Evolutionary conservation across 2,888 invertebrate genomes (phyloP).

Genomic region (Oegoconia quadripuncta): DNA sequence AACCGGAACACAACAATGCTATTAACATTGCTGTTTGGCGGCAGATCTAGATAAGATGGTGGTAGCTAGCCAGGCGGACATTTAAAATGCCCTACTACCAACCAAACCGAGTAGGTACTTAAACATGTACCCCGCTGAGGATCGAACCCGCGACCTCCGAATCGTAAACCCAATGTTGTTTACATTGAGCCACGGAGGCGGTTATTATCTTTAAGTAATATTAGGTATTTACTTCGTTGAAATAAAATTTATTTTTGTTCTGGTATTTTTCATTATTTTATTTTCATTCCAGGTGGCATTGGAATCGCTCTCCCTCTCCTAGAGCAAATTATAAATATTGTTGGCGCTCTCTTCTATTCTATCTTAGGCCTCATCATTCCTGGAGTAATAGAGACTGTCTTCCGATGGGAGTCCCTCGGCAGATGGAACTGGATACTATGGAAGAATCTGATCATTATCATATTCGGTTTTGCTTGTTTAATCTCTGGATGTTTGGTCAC

Average conservation of each 20-base stretch:
- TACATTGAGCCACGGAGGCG: no score
- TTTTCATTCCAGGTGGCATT: conserved; percentile 76
- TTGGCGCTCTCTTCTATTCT: conserved; percentile 81
- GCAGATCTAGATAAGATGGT: no score
- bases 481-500: conserved; percentile 79
- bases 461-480: conserved; percentile 82
- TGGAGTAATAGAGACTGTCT: conserved; percentile 85
- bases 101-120: no score
- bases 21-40: no score
- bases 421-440: conserved; percentile 82
- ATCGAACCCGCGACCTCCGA: no score
- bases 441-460: conserved; percentile 81
- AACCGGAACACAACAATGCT: no score
- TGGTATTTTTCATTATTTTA: background rate
- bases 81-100: no score
- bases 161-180: no score
- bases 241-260: background rate
- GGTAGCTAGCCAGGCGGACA: no score
- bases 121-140: no score
- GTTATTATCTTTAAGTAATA: no score
- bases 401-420: conserved; percentile 84
- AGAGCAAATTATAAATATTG: conserved; percentile 69
- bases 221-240: background rate
- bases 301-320: conserved; percentile 83
- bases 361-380: conserved; percentile 87